phyloP scores from a whole-genome alignment of 2,113 vertebrate species.

The Plecotus auritus region DNA sequence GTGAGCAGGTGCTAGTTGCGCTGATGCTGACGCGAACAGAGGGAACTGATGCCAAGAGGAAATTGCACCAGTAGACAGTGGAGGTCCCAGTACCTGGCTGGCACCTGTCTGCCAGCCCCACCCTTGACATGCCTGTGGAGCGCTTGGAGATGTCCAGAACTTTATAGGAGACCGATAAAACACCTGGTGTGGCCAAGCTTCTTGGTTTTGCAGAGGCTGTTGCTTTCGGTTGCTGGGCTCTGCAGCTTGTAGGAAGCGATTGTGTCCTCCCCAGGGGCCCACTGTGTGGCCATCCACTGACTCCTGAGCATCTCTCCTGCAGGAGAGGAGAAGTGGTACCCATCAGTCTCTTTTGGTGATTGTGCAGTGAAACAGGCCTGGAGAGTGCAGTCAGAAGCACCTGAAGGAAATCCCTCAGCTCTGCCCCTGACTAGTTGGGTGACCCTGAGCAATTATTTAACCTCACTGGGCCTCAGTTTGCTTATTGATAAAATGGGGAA shows the following conservation, averaged over 20 bases:
- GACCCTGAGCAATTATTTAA: neutral
- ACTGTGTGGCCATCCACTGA: neutral
- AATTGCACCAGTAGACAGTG: neutral
- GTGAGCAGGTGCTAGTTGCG: neutral
- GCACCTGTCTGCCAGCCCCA: neutral
- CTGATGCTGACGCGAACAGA: neutral
- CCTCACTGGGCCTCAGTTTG: neutral
- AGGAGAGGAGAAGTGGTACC: neutral
- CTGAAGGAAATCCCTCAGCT: neutral
- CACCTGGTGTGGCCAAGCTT: neutral
- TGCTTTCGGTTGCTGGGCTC: neutral
- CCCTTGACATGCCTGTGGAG: neutral
- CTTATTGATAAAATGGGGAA: neutral
- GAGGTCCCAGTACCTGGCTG: neutral
- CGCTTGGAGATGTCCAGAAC: neutral
- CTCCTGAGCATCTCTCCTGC: neutral
- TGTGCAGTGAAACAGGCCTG: neutral
- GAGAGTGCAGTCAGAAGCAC: neutral
- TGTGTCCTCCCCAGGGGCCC: neutral
- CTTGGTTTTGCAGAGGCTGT: neutral
- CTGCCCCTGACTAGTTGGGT: neutral
- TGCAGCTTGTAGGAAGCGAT: neutral
- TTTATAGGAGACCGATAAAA: neutral
- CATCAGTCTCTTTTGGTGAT: neutral
- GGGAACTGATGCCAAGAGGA: slow-evolving; percentile 48